phyloP scores from a whole-genome alignment of 2,888 invertebrate genomes.

The Arrhopalites spinosus region DNA sequence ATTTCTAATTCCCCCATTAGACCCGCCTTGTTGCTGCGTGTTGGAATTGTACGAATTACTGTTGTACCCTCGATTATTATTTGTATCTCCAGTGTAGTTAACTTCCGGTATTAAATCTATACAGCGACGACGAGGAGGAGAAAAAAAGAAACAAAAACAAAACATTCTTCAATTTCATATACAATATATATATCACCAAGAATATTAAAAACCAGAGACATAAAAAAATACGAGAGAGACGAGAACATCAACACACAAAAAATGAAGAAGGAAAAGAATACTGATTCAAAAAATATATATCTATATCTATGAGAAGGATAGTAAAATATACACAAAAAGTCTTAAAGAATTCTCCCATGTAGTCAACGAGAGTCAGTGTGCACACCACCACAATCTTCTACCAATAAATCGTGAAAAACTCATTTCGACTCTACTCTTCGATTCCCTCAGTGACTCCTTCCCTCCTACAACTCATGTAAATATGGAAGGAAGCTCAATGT shows the following conservation, averaged over 20 bases:
- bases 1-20: slow-evolving; percentile 39
- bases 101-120: slow-evolving; percentile 48
- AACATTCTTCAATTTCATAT: background rate
- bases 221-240: background rate
- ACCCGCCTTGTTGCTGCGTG: slow-evolving; percentile 38
- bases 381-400: slow-evolving; percentile 20
- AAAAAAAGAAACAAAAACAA: background rate
- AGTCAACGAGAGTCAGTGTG: background rate
- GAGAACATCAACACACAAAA: background rate
- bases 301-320: background rate
- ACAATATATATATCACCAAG: background rate
- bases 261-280: slow-evolving; percentile 15
- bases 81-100: slow-evolving; percentile 53
- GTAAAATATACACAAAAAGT: background rate
- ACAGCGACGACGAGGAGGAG: slow-evolving; percentile 12
- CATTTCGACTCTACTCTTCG: slow-evolving; percentile 36
- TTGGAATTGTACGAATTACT: slow-evolving; percentile 43
- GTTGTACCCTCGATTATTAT: slow-evolving; percentile 45
- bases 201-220: background rate
- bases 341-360: too few relatives aligned
- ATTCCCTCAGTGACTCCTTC: slow-evolving; percentile 21
- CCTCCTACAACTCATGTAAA: slow-evolving; percentile 18
- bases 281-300: slow-evolving; percentile 4
- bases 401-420: slow-evolving; percentile 50
- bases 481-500: slow-evolving; percentile 20